Evolutionary conservation across 2,888 invertebrate species (phyloP).

Genomic region (Tuberolachnus salignus): DNA sequence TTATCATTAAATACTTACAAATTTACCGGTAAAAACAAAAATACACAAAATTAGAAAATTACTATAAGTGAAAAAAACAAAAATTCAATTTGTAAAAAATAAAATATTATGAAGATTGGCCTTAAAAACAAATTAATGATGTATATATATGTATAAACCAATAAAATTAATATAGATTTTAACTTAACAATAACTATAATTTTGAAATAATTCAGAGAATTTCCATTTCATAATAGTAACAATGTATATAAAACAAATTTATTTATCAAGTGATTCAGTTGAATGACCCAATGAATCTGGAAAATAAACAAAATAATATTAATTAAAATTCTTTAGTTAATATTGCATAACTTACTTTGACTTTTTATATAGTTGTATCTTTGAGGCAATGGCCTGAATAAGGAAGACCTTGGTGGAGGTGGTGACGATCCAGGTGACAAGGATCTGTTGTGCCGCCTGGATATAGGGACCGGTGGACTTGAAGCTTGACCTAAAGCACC

Average conservation of each 20-base stretch:
- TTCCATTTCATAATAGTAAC: conserved; percentile 36
- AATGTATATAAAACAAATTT: conserved; percentile 34
- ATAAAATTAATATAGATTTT: conserved; percentile 23
- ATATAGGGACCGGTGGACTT: conserved; percentile 45
- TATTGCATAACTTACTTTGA: conserved; percentile 25
- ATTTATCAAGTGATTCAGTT: conserved; percentile 52
- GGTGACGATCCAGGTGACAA: conserved; percentile 46
- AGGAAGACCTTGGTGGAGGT: conserved; percentile 45
- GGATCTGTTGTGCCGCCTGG: conserved; percentile 39
- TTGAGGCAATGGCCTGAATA: conserved; percentile 49
- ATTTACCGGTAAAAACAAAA: conserved; percentile 5
- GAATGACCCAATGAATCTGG: conserved; percentile 53
- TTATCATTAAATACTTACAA: not conserved
- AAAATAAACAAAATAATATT: conserved; percentile 17
- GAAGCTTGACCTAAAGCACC: conserved; percentile 55
- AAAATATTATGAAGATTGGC: not conserved
- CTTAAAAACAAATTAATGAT: conserved; percentile 4
- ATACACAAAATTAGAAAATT: conserved; percentile 26
- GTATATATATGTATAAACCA: conserved; percentile 4
- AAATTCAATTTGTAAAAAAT: conserved; percentile 18
- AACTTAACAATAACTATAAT: conserved; percentile 32
- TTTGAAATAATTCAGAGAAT: conserved; percentile 19
- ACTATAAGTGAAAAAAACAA: not conserved
- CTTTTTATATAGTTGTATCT: conserved; percentile 50
- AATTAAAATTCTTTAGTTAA: not conserved